phyloP scores from a whole-genome alignment of 2,113 vertebrate species.

The Mugil cephalus region DNA sequence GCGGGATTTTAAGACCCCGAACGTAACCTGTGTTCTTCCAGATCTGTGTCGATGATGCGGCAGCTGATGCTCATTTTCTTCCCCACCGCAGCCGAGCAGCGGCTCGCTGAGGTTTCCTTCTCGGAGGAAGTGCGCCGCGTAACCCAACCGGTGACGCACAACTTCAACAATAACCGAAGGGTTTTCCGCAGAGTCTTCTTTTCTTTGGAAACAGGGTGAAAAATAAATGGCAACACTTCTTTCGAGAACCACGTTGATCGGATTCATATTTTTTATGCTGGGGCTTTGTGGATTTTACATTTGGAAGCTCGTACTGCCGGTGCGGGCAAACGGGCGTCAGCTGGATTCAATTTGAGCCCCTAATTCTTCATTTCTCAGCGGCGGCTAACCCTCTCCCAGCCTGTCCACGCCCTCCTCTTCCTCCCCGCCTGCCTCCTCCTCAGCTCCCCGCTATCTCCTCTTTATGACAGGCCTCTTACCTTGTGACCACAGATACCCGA shows the following conservation, averaged over 20 bases:
- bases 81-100: too few relatives aligned
- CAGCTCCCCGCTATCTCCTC: constrained; percentile 17
- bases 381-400: constrained; percentile 12
- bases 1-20: too few relatives aligned
- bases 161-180: too few relatives aligned
- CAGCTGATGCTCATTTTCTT: too few relatives aligned
- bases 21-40: too few relatives aligned
- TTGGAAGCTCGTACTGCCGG: neutral
- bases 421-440: neutral
- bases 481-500: constrained; percentile 50
- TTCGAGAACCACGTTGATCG: neutral
- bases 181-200: too few relatives aligned
- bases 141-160: too few relatives aligned
- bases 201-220: too few relatives aligned
- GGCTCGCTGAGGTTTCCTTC: too few relatives aligned
- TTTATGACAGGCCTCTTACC: constrained; percentile 56
- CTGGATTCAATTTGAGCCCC: constrained; percentile 11
- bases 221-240: too few relatives aligned
- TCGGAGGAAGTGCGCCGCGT: too few relatives aligned
- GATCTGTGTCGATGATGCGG: too few relatives aligned
- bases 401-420: neutral
- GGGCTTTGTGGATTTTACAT: neutral
- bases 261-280: neutral
- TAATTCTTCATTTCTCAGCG: neutral
- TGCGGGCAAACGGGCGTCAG: neutral